Percentiles rank a stretch among this genome's conserved stretches.
Conservation (phyloP, 2,113 vertebrate genomes). For the Pomatorhinus ruficollis region DNA sequence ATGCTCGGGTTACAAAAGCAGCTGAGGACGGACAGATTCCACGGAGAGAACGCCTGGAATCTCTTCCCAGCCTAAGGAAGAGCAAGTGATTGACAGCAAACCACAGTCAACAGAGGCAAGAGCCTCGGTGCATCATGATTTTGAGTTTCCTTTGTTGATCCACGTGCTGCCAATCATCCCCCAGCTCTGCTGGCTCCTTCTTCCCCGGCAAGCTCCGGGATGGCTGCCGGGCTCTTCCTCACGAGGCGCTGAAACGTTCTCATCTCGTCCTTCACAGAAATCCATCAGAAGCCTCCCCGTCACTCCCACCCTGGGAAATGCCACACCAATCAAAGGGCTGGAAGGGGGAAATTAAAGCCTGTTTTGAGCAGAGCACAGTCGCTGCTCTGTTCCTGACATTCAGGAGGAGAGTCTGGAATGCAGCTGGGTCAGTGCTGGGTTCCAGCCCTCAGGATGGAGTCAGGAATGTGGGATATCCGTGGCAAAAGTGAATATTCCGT, state of each 20-base stretch:
- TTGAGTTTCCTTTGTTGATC: not conserved
- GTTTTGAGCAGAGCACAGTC: not conserved
- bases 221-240: not conserved
- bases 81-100: not conserved
- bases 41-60: not conserved
- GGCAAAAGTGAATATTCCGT: not conserved
- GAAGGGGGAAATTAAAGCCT: not conserved
- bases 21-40: not conserved
- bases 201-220: not conserved
- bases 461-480: not conserved
- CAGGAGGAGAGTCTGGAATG: not conserved
- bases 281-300: not conserved
- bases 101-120: not conserved
- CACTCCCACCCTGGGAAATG: not conserved
- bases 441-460: not conserved
- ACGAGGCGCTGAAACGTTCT: not conserved
- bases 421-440: not conserved
- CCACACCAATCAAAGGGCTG: not conserved
- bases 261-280: not conserved
- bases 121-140: not conserved
- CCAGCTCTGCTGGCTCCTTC: not conserved
- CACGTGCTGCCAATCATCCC: not conserved
- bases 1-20: not conserved
- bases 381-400: not conserved
- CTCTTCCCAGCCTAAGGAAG: not conserved